Evolutionary conservation across 2,113 vertebrate genomes (phyloP).

Genomic region (Panthera leo): DNA sequence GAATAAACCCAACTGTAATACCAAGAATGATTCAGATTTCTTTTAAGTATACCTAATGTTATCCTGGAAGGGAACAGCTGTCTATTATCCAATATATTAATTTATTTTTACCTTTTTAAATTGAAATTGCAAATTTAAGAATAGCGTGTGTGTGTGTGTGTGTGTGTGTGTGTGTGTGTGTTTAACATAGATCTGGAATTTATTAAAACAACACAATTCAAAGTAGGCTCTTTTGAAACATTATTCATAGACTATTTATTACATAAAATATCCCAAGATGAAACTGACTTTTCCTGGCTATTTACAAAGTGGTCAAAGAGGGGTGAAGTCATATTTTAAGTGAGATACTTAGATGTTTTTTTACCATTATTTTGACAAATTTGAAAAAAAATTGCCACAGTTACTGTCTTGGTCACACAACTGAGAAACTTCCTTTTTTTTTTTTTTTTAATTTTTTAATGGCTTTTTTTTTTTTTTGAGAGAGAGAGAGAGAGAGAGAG

Average conservation of each 20-base stretch:
- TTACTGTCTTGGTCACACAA: not conserved
- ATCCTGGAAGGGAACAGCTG: not conserved
- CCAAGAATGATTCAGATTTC: not conserved
- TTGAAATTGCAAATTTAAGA: not conserved
- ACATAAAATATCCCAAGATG: not conserved
- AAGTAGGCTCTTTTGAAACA: not conserved
- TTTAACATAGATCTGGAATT: not conserved
- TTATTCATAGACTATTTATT: not conserved
- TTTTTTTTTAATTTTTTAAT: too few relatives aligned
- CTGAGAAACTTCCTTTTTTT: not conserved
- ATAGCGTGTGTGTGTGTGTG: not conserved
- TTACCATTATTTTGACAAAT: not conserved
- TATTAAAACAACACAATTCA: not conserved
- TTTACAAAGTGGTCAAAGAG: not conserved
- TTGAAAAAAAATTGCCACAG: not conserved
- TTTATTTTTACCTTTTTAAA: not conserved
- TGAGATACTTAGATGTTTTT: not conserved
- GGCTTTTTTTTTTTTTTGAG: too few relatives aligned
- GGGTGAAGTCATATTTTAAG: not conserved
- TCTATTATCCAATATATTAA: not conserved
- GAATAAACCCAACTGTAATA: not conserved
- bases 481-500: too few relatives aligned
- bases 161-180: not conserved
- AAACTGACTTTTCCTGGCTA: not conserved
- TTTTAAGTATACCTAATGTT: not conserved